Base-by-base conservation (phyloP, 1,140 invertebrate species). In the Agraylea sexmaculata region DNA sequence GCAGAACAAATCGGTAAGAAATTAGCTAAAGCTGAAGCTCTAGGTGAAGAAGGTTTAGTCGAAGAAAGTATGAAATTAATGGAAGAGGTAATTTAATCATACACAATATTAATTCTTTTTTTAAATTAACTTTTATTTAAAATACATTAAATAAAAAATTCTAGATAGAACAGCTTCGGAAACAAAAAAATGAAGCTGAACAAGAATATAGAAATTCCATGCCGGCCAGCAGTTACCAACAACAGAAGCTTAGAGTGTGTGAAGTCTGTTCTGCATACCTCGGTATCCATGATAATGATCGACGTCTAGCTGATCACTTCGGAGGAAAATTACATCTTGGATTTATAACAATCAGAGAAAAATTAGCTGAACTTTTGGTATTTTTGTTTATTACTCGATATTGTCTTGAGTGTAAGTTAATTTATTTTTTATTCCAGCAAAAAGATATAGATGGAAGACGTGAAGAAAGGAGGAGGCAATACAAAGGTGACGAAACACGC, bases 321-420 rank as follows among this genome's bases (percentile, higher is more conserved):
- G 95, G 95, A 31, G 95, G 95, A 18, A 99, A 99, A 68, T 71
- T 99, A 31, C 95, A 99, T 75, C 69, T 99, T 21, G 95, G 95
- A 11, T 99, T 99, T 61, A 97, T 99, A 40, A 92, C 90, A 51
- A 97, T 99, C 43, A 74, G 95, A 17, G 93, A 98, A 53, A 97
- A 95, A 60, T 68, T 98, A 1, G 73, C 83, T 0, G 92, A 97
- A 49, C 65, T 99, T n/a, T 84, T 92, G 70, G 85, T 87, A 66
- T 60, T 43, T 46, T 4, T 25, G n/a, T n/a, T n/a, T n/a, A n/a
- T n/a, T n/a, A n/a, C n/a, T n/a, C n/a, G n/a, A 8, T 32, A 32
- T 25, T 21, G n/a, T n/a, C 15, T 12, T 17, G 16, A 18, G 8
- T 39, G 12, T 31, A 13, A 18, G 33, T 5, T 36, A n/a, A 18